A percentile compares a stretch with the other conserved stretches of the same genome.
These are phyloP conservation scores for Clepsis dumicolana DNA, from an alignment of 2,888 invertebrate genomes.

Conservation along the genomic window DNA sequence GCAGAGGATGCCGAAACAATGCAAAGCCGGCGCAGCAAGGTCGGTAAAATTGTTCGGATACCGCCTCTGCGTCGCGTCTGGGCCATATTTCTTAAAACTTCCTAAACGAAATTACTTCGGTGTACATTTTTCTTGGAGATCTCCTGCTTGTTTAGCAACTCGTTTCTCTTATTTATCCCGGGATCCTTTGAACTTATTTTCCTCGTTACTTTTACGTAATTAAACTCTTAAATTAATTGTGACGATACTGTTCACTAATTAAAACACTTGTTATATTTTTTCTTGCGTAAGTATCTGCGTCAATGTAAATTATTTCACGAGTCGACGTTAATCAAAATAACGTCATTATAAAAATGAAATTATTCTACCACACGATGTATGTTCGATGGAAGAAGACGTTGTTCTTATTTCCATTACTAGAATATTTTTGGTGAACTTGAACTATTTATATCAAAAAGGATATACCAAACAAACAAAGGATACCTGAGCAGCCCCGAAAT, in stretches of 20 bases:
- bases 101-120: slow-evolving; percentile 60
- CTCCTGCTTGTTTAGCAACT: slow-evolving; percentile 58
- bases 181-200: slow-evolving; percentile 36
- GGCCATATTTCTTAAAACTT: slow-evolving; percentile 59
- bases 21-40: neutral
- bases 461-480: too few relatives aligned
- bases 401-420: too few relatives aligned
- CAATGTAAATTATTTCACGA: slow-evolving; percentile 22
- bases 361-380: neutral
- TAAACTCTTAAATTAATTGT: slow-evolving; percentile 35
- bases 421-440: too few relatives aligned
- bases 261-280: slow-evolving; percentile 11
- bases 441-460: too few relatives aligned
- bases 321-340: neutral
- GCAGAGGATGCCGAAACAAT: neutral
- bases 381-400: too few relatives aligned
- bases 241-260: slow-evolving; percentile 14
- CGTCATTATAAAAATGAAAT: neutral
- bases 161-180: slow-evolving; percentile 55
- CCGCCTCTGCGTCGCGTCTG: slow-evolving; percentile 43
- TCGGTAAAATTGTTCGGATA: slow-evolving; percentile 20
- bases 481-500: too few relatives aligned
- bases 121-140: slow-evolving; percentile 58
- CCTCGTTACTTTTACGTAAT: slow-evolving; percentile 32
- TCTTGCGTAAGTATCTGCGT: slow-evolving; percentile 11